Evolutionary conservation across 2,113 vertebrate species (phyloP).

Genomic region (Verasper variegatus): DNA sequence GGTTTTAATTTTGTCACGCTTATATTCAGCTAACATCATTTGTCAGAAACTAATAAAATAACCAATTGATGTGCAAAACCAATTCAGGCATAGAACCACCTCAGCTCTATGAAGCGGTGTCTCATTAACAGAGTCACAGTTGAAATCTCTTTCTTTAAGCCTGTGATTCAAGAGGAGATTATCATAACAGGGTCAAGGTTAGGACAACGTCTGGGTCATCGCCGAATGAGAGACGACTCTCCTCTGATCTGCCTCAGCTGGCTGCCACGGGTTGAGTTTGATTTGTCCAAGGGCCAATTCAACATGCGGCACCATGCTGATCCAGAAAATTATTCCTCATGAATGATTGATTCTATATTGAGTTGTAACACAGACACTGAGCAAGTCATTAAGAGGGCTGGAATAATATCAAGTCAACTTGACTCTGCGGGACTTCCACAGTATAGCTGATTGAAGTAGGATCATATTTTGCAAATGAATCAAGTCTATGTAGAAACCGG

Average conservation of each 20-base stretch:
- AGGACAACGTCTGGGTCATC: conserved; percentile 6
- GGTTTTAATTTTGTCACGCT: not conserved
- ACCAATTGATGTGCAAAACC: no score
- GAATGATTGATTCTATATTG: conserved; percentile 13
- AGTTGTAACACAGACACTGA: conserved; percentile 12
- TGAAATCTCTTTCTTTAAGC: conserved; percentile 26
- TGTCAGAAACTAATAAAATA: conserved; percentile 2
- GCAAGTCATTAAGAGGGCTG: not conserved
- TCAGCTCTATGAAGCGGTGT: conserved; percentile 4
- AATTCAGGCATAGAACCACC: conserved; percentile 1
- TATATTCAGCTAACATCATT: not conserved
- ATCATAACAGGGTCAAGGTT: conserved; percentile 34
- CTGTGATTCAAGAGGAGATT: conserved; percentile 9
- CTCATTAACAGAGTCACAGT: conserved; percentile 44
- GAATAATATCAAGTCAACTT: not conserved
- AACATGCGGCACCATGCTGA: conserved; percentile 16
- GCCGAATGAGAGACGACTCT: conserved; percentile 18
- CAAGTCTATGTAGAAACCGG: not conserved
- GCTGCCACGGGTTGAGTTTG: conserved; percentile 12
- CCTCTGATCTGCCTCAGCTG: conserved; percentile 31
- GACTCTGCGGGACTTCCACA: not conserved
- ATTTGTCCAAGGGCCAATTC: conserved; percentile 27
- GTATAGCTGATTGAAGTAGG: not conserved
- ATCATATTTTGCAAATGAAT: not conserved
- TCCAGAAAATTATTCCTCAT: conserved; percentile 29